Evolutionary conservation across 2,888 invertebrate genomes (phyloP).

Genomic region (Caenorhabditis virilis): DNA sequence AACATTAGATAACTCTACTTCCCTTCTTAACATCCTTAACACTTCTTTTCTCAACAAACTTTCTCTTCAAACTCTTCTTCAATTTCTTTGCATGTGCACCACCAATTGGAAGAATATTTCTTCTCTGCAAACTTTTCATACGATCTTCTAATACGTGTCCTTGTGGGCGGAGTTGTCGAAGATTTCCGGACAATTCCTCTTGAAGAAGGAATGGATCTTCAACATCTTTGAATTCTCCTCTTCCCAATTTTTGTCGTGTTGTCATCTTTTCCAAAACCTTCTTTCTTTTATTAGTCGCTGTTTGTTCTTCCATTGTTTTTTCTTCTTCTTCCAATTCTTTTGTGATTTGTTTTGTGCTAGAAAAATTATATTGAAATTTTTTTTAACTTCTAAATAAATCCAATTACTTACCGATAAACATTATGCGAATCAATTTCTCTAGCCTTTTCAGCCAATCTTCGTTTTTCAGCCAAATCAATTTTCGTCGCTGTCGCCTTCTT

Average conservation of each 20-base stretch:
- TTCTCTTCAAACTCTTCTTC: slow-evolving; percentile 38
- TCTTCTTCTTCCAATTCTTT: slow-evolving; percentile 42
- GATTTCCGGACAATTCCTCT: slow-evolving; percentile 39
- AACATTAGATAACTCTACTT: slow-evolving; percentile 29
- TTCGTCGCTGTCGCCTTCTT: slow-evolving; percentile 28
- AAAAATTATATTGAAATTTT: slow-evolving; percentile 3
- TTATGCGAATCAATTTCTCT: slow-evolving; percentile 29
- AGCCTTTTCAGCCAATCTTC: slow-evolving; percentile 24
- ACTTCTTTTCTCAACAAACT: slow-evolving; percentile 38
- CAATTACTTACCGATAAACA: slow-evolving; percentile 19
- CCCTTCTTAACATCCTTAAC: slow-evolving; percentile 39
- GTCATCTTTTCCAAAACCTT: slow-evolving; percentile 34
- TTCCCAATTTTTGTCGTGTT: slow-evolving; percentile 34
- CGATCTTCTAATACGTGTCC: slow-evolving; percentile 47
- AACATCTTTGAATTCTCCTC: slow-evolving; percentile 43
- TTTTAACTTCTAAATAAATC: no score
- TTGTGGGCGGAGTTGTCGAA: slow-evolving; percentile 44
- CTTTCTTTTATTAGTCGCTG: slow-evolving; percentile 14
- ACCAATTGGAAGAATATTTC: slow-evolving; percentile 50
- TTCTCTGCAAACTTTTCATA: slow-evolving; percentile 47
- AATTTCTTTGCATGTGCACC: slow-evolving; percentile 33
- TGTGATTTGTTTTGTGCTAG: slow-evolving; percentile 41
- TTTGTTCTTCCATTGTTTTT: slow-evolving; percentile 14
- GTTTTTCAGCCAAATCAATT: slow-evolving; percentile 32
- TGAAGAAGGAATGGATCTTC: slow-evolving; percentile 44